phyloP scores from a whole-genome alignment of 2,797 vertebrate species.

The Nasua narica region DNA sequence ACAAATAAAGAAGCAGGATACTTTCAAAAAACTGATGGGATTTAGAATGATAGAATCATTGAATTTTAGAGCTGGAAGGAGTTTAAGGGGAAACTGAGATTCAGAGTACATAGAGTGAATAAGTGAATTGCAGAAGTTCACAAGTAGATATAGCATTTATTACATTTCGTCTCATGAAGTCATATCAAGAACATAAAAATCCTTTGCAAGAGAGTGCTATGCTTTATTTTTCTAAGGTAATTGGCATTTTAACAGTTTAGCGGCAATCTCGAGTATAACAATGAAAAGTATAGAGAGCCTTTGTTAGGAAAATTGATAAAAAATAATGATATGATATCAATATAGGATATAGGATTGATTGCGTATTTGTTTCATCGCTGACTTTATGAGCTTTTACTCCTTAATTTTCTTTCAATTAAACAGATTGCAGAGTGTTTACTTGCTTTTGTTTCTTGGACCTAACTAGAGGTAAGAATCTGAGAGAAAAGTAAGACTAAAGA shows the following conservation, averaged over 20 bases:
- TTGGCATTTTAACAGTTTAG: neutral
- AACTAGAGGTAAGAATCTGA: neutral
- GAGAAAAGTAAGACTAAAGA: neutral
- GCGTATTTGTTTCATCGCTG: neutral
- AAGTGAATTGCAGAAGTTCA: neutral
- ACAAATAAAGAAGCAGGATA: neutral
- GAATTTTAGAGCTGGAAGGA: neutral
- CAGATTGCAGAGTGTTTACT: neutral
- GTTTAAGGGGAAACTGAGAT: slow-evolving; percentile 1
- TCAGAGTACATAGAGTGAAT: neutral
- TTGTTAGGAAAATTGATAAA: neutral
- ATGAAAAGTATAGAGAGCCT: neutral
- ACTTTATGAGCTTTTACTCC: neutral
- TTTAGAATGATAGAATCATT: neutral
- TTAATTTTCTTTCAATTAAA: neutral
- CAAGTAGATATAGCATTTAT: neutral
- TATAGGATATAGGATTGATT: neutral
- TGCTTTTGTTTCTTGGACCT: neutral
- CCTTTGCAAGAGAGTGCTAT: neutral
- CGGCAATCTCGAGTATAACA: neutral
- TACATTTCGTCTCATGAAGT: neutral
- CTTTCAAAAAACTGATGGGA: neutral
- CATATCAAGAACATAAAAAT: neutral
- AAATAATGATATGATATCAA: neutral
- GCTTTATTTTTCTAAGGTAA: neutral